A percentile compares a stretch with the other conserved stretches of the same genome.
Evolutionary conservation across 2,888 invertebrate genomes (phyloP).

Genomic region (Chrysopilus asiliformis): DNA sequence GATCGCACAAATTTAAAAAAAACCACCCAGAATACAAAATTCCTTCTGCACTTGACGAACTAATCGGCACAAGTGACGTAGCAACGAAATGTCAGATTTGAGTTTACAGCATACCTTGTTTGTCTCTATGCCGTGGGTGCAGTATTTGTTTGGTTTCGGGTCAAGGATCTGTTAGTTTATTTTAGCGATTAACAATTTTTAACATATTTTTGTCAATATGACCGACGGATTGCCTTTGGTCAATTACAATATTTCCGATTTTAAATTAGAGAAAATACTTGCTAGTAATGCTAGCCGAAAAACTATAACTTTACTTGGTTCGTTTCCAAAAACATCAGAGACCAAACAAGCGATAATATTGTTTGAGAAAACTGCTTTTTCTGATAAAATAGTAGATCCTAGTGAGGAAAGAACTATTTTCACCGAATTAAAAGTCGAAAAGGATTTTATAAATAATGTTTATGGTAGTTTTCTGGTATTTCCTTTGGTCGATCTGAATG

Average conservation of each 20-base stretch:
- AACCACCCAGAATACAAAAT: too few relatives aligned
- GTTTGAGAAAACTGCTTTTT: conserved; percentile 71
- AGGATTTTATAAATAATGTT: conserved; percentile 67
- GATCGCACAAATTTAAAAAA: too few relatives aligned
- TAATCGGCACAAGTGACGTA: too few relatives aligned
- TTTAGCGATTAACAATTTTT: too few relatives aligned
- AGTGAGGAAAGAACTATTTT: conserved; percentile 44
- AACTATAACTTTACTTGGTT: conserved; percentile 55
- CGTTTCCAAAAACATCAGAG: conserved; percentile 41
- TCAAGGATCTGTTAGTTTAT: too few relatives aligned
- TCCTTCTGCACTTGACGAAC: too few relatives aligned
- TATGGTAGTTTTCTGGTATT: conserved; percentile 70
- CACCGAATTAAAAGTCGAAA: conserved; percentile 42
- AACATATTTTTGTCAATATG: too few relatives aligned
- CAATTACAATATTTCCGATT: conserved; percentile 45
- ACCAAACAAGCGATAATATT: conserved; percentile 54
- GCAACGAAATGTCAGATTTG: too few relatives aligned
- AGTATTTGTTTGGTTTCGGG: too few relatives aligned
- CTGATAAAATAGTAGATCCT: conserved; percentile 30
- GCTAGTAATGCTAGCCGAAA: conserved; percentile 61
- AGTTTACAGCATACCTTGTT: too few relatives aligned
- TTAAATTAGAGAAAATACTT: conserved; percentile 51
- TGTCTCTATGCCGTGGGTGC: too few relatives aligned
- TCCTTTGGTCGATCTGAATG: conserved; percentile 46
- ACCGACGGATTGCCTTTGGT: too few relatives aligned